phyloP scores from a whole-genome alignment of 2,113 vertebrate genomes.

The Pantherophis guttatus region DNA sequence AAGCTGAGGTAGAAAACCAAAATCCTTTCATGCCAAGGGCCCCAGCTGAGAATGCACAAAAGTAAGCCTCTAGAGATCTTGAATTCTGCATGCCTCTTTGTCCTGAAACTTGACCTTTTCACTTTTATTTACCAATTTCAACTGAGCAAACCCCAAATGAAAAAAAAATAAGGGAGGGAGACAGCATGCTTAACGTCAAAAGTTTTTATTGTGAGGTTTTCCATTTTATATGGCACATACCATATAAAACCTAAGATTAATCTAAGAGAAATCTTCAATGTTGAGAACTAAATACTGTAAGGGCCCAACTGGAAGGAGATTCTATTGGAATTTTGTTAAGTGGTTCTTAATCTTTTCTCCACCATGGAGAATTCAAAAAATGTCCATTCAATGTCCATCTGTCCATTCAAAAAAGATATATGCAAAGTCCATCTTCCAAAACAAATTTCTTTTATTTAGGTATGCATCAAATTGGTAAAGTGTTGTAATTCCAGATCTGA shows the following conservation, averaged over 20 bases:
- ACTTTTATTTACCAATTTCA: neutral
- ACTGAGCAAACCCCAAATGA: neutral
- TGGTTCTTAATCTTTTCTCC: neutral
- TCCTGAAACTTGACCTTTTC: neutral
- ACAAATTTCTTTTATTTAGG: no score
- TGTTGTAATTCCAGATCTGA: no score
- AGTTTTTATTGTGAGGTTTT: neutral
- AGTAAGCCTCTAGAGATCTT: neutral
- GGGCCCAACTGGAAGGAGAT: neutral
- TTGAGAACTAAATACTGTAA: neutral
- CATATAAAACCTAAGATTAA: no score
- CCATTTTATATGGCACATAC: neutral
- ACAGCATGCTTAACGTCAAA: neutral
- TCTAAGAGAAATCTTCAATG: neutral
- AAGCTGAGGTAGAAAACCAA: neutral
- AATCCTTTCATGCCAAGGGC: neutral
- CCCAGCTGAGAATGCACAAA: neutral
- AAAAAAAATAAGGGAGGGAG: neutral
- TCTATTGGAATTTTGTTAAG: neutral
- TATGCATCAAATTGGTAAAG: no score
- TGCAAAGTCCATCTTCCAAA: no score
- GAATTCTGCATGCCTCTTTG: neutral
- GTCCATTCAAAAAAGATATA: no score
- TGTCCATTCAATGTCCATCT: no score
- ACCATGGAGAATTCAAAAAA: no score